A percentile compares a stretch with the other conserved stretches of the same genome.
These are phyloP conservation scores for Eilema sororculum DNA, from an alignment of 2,888 invertebrate species.

Conservation along the genomic window DNA sequence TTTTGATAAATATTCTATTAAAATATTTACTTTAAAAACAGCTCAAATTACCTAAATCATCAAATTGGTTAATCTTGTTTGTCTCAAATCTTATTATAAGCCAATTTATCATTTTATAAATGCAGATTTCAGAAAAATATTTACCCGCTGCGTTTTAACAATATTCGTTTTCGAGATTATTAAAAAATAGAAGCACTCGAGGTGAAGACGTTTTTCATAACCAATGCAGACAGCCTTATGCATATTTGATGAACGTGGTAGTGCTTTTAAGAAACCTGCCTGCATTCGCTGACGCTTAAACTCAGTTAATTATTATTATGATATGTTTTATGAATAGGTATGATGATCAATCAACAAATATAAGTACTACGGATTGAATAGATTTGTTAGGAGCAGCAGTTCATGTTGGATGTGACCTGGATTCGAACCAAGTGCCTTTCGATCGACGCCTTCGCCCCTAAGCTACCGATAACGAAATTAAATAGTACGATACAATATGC, in stretches of 20 bases:
- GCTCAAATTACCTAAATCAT: background rate
- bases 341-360: too few species aligned
- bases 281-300: conserved; percentile 50
- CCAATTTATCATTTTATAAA: background rate
- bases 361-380: too few species aligned
- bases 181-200: conserved; percentile 59
- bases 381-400: too few species aligned
- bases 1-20: too few species aligned
- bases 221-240: conserved; percentile 67
- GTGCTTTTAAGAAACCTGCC: conserved; percentile 63
- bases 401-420: too few species aligned
- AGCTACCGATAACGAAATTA: conserved; percentile 17
- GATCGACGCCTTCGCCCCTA: too few species aligned
- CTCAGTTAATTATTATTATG: conserved; percentile 30
- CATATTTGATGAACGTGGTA: conserved; percentile 70
- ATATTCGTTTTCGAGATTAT: conserved; percentile 37
- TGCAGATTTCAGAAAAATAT: background rate
- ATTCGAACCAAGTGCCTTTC: too few species aligned
- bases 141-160: background rate
- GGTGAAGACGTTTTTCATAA: conserved; percentile 69
- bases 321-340: conserved; percentile 53
- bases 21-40: background rate
- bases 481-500: background rate
- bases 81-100: background rate
- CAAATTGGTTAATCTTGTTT: background rate